Evolutionary conservation across 2,113 vertebrate species (phyloP).

Genomic region (Poicephalus gulielmi): DNA sequence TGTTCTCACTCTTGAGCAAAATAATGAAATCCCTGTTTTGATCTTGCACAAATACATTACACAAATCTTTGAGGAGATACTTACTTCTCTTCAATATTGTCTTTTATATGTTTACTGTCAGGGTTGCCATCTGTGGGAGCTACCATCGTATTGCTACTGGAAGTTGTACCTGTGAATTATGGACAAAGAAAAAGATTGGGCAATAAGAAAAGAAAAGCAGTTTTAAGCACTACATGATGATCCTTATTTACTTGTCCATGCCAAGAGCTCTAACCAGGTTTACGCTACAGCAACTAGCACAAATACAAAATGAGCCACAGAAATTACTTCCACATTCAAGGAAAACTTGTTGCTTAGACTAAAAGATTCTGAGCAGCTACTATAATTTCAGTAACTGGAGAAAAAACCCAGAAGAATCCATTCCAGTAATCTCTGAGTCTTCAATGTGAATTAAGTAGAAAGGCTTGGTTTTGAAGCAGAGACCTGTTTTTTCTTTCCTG

Average conservation of each 20-base stretch:
- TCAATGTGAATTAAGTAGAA: neutral
- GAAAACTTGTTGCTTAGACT: neutral
- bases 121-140: conserved; percentile 87
- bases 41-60: neutral
- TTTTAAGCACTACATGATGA: neutral
- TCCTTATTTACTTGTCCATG: neutral
- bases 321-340: neutral
- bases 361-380: neutral
- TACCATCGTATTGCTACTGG: conserved; percentile 99
- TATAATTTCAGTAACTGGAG: neutral
- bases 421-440: neutral
- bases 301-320: neutral
- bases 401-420: neutral
- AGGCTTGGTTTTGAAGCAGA: neutral
- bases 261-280: neutral
- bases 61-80: neutral
- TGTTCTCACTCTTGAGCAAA: neutral
- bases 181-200: neutral
- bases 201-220: neutral
- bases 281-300: neutral
- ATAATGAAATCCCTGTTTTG: neutral
- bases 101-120: conserved; percentile 89
- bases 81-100: conserved; percentile 91
- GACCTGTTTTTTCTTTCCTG: neutral
- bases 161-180: conserved; percentile 87